These are phyloP conservation scores for Xerus rutilus DNA, from an alignment of 2,797 vertebrate genomes.

Conservation along the genomic window DNA sequence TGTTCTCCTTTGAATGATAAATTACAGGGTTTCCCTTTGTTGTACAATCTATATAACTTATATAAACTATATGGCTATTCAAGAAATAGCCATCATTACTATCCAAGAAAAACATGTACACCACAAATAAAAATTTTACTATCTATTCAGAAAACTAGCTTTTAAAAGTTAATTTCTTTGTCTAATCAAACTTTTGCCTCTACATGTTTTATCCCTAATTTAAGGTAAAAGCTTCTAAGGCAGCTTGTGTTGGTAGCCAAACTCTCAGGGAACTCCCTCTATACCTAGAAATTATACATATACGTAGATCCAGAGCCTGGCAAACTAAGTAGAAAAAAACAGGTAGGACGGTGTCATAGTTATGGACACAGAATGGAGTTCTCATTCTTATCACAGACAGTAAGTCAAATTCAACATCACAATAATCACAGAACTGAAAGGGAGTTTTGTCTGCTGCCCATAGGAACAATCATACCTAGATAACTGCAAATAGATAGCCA, in stretches of 20 bases:
- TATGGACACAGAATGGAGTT: not conserved
- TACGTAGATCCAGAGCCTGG: not conserved
- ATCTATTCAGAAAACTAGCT: not conserved
- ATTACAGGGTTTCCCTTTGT: constrained; percentile 30
- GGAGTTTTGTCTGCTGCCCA: not conserved
- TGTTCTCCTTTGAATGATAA: constrained; percentile 23
- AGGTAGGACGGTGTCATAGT: not conserved
- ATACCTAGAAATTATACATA: not conserved
- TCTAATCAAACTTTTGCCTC: not conserved
- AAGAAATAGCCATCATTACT: constrained; percentile 19
- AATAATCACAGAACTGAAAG: not conserved
- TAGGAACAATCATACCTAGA: not conserved
- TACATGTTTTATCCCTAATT: constrained; percentile 8
- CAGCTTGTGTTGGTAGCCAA: not conserved
- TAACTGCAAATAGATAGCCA: not conserved
- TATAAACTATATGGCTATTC: not conserved
- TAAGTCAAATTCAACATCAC: not conserved
- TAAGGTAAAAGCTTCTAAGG: not conserved
- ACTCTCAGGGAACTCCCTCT: not conserved
- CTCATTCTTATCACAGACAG: not conserved
- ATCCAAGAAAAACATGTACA: constrained; percentile 27
- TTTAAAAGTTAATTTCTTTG: constrained; percentile 35
- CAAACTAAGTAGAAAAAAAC: not conserved
- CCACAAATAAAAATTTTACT: not conserved
- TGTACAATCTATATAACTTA: not conserved